Percentiles rank a stretch among this genome's conserved stretches.
phyloP scores from a whole-genome alignment of 2,888 invertebrate species.

The Campoletis raptor region DNA sequence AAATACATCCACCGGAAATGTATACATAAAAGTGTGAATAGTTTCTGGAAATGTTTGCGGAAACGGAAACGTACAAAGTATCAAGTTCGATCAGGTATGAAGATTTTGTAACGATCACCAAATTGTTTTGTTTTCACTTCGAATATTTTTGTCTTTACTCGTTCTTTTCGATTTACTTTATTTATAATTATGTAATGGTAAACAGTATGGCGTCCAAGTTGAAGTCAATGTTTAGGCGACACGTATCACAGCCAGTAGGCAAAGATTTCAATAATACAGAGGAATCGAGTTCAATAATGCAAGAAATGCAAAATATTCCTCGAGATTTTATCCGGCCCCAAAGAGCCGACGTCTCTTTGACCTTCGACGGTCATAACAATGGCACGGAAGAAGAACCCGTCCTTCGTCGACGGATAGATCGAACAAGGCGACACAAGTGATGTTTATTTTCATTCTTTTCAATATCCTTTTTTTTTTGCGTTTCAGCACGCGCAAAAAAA shows the following conservation, averaged over 20 bases:
- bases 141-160: not conserved
- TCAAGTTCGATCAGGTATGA: slow-evolving; percentile 52
- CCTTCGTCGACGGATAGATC: slow-evolving; percentile 48
- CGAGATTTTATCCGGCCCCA: slow-evolving; percentile 48
- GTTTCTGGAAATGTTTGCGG: slow-evolving; percentile 46
- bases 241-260: slow-evolving; percentile 53
- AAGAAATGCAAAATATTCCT: slow-evolving; percentile 65
- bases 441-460: not conserved
- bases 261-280: slow-evolving; percentile 55
- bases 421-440: slow-evolving; percentile 66
- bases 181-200: not conserved
- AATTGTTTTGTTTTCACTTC: not conserved
- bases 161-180: not conserved
- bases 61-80: slow-evolving; percentile 26
- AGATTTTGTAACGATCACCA: not conserved
- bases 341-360: slow-evolving; percentile 33
- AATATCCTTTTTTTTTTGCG: not conserved
- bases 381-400: slow-evolving; percentile 6
- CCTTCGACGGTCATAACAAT: not conserved
- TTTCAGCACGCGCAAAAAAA: not conserved
- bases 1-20: not conserved
- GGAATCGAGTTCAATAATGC: slow-evolving; percentile 69
- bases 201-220: slow-evolving; percentile 69
- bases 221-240: slow-evolving; percentile 71
- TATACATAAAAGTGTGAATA: not conserved